Evolutionary conservation across 2,888 invertebrate genomes (phyloP).

Genomic region (Pandemis heparana): DNA sequence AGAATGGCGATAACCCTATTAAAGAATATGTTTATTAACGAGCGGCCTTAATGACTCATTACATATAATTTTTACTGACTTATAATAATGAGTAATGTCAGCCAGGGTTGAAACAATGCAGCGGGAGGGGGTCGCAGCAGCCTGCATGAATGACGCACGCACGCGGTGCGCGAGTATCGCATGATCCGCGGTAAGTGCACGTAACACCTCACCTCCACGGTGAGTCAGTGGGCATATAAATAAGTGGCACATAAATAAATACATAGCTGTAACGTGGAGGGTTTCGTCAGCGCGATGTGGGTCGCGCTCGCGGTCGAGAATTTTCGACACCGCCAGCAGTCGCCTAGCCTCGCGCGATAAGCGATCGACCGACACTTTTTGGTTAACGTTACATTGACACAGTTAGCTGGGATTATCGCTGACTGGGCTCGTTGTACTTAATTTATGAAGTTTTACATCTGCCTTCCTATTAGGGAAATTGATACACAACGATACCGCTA

Average conservation of each 20-base stretch:
- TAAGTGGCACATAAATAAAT: slow-evolving; percentile 56
- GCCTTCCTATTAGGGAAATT: slow-evolving; percentile 12
- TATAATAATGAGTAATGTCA: slow-evolving; percentile 22
- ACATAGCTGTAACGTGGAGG: slow-evolving; percentile 55
- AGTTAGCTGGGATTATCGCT: slow-evolving; percentile 54
- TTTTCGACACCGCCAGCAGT: slow-evolving; percentile 65
- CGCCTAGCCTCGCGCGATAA: slow-evolving; percentile 57
- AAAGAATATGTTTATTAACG: slow-evolving; percentile 18
- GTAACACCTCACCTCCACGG: slow-evolving; percentile 47
- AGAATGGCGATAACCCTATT: slow-evolving; percentile 32
- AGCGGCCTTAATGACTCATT: slow-evolving; percentile 26
- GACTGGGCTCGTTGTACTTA: slow-evolving; percentile 38
- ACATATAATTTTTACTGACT: slow-evolving; percentile 28
- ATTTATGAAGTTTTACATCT: slow-evolving; percentile 20
- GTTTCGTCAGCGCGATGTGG: slow-evolving; percentile 71
- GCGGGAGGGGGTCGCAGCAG: not conserved
- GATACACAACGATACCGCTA: not conserved
- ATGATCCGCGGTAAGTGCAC: slow-evolving; percentile 27
- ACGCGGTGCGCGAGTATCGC: slow-evolving; percentile 6
- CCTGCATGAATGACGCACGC: slow-evolving; percentile 40
- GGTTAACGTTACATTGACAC: slow-evolving; percentile 69
- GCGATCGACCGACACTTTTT: slow-evolving; percentile 61
- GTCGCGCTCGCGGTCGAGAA: slow-evolving; percentile 64
- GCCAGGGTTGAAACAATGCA: not conserved
- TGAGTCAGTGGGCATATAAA: slow-evolving; percentile 57